Conservation (phyloP, 2,888 invertebrate species). For the Volucella inanis region DNA sequence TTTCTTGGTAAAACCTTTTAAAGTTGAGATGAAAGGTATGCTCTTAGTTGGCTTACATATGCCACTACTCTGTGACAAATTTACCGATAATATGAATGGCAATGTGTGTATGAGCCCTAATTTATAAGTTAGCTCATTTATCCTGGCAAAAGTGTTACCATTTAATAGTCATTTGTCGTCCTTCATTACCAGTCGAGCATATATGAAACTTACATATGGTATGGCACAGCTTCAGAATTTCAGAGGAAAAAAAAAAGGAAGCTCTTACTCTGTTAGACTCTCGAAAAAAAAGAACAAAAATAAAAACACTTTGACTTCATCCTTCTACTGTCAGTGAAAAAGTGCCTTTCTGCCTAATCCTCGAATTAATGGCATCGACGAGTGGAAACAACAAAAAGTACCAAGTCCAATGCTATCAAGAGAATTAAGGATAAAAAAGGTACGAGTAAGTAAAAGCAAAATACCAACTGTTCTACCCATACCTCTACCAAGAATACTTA, state of each 20-base stretch:
- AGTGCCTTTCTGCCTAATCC: slow-evolving; percentile 66
- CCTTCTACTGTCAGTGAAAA: slow-evolving; percentile 65
- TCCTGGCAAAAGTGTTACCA: slow-evolving; percentile 68
- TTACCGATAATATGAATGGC: slow-evolving; percentile 35
- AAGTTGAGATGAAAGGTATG: slow-evolving; percentile 32
- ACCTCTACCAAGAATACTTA: slow-evolving; percentile 20
- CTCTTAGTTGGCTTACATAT: slow-evolving; percentile 10
- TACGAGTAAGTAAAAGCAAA: slow-evolving; percentile 14
- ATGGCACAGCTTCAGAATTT: background rate
- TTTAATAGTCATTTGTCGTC: slow-evolving; percentile 71
- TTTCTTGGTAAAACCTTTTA: slow-evolving; percentile 11
- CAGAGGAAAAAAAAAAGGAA: background rate
- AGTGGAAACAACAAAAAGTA: slow-evolving; percentile 66
- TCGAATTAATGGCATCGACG: slow-evolving; percentile 68
- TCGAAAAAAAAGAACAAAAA: slow-evolving; percentile 25
- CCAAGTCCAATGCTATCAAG: slow-evolving; percentile 36
- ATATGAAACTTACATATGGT: slow-evolving; percentile 32
- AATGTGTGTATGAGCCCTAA: slow-evolving; percentile 58
- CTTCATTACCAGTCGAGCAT: slow-evolving; percentile 64
- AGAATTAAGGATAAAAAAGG: slow-evolving; percentile 17
- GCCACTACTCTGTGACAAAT: slow-evolving; percentile 47
- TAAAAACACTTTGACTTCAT: slow-evolving; percentile 34
- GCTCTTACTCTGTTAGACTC: background rate
- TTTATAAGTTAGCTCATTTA: slow-evolving; percentile 71
- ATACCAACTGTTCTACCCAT: slow-evolving; percentile 18